Conservation (phyloP, 2,888 invertebrate genomes). For the Conistra vaccinii region DNA sequence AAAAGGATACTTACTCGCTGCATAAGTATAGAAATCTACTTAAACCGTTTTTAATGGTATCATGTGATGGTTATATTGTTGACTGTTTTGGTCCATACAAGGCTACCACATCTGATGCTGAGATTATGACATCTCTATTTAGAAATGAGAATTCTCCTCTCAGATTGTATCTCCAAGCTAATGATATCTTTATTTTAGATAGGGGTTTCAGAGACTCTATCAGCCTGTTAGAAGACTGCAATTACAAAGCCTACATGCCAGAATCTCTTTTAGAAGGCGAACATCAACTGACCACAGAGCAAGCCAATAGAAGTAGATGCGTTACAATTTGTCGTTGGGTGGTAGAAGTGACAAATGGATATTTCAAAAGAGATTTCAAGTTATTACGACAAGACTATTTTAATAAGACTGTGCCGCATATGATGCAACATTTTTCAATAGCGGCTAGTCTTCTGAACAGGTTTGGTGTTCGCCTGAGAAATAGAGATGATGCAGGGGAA, state of each 20-base stretch:
- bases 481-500: too few species aligned
- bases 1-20: too few species aligned
- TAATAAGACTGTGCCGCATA: too few species aligned
- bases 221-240: not conserved
- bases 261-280: not conserved
- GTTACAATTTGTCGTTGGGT: too few species aligned
- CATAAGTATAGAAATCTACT: too few species aligned
- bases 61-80: not conserved
- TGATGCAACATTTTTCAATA: too few species aligned
- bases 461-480: too few species aligned
- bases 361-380: too few species aligned
- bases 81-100: not conserved
- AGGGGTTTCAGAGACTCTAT: not conserved
- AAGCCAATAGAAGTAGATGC: not conserved
- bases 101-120: not conserved
- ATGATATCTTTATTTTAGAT: not conserved
- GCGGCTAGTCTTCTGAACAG: too few species aligned
- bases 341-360: too few species aligned
- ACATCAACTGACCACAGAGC: not conserved
- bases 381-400: too few species aligned
- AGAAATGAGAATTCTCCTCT: conserved; percentile 3
- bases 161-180: not conserved
- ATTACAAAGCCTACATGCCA: not conserved
- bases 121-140: not conserved
- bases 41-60: too few species aligned